Base-by-base conservation (phyloP, 2,888 invertebrate species). In the Amiota communis region DNA sequence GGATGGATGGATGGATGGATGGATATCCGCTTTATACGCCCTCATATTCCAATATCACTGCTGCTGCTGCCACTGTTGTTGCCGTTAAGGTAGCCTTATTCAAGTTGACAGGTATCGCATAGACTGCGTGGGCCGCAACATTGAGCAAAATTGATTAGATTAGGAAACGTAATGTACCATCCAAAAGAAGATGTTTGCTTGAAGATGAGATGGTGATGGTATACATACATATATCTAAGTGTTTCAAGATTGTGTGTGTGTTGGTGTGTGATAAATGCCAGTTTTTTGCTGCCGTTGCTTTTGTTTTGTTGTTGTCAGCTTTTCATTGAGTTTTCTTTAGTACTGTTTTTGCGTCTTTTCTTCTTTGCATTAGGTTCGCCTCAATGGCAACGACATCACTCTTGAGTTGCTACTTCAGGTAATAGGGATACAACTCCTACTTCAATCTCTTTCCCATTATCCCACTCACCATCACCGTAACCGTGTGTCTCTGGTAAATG, bases 141-240 rank as follows among this genome's bases (percentile, higher is more conserved):
- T 81, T 65, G 81, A 75, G 75, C 73, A 70, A 82, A 86, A 82
- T 86, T 83, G 83, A 83, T 83, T 83, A 81, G 83, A 83, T 83
- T 83, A 86, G 78, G 79, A 78, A 79, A 78, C 73, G 78, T 74
- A 77, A 74, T 77, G 77, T 77, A 79, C 75, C 78, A 63, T 76
- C 72, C 71, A 73, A 13, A 10, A 36, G 36, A 36, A 36, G 36
- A 48, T 49, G 49, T 49, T 49, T 36, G 20, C 17, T 57, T 57
- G 36, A 59, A 10, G 61, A 48, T 36, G 36, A 13, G 12, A 36
- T n/a, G 53, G 36, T 46, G 71, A 56, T 49, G 70, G 56, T 6
- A 46, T 12, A 20, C 47, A 46, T 46, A 13, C 47, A 61, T n/a
- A n/a, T 63, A 23, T 3, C 23, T 23, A 23, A 23, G 23, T 23